Percentiles rank a stretch among this genome's conserved stretches.
Conservation (phyloP, 1,140 invertebrate genomes). For the Riptortus pedestris region DNA sequence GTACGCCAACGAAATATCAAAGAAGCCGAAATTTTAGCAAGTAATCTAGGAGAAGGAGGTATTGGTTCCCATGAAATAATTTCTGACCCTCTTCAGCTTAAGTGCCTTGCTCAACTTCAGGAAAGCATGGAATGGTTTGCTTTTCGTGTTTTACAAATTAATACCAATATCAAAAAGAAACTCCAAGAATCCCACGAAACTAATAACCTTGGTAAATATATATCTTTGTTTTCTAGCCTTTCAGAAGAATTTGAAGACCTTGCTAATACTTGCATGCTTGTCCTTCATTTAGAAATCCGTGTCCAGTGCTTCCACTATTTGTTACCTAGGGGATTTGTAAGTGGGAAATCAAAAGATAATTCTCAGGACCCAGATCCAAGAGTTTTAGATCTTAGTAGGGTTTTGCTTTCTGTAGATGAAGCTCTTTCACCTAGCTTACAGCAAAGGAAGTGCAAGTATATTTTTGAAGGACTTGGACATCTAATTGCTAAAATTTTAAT, state of each 20-base stretch:
- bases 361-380: slow-evolving; percentile 68
- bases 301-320: slow-evolving; percentile 93
- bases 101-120: slow-evolving; percentile 75
- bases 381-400: slow-evolving; percentile 68
- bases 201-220: not conserved
- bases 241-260: slow-evolving; percentile 77
- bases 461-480: slow-evolving; percentile 87
- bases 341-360: slow-evolving; percentile 33
- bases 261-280: slow-evolving; percentile 77
- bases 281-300: slow-evolving; percentile 84
- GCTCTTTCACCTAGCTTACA: slow-evolving; percentile 60
- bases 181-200: not conserved
- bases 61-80: slow-evolving; percentile 78
- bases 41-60: slow-evolving; percentile 72
- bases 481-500: slow-evolving; percentile 76
- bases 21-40: slow-evolving; percentile 85
- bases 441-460: slow-evolving; percentile 77
- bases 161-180: slow-evolving; percentile 8
- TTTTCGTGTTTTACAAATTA: slow-evolving; percentile 39
- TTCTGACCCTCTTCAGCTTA: slow-evolving; percentile 62
- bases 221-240: slow-evolving; percentile 38
- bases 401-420: slow-evolving; percentile 68
- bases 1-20: slow-evolving; percentile 68
- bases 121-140: slow-evolving; percentile 82
- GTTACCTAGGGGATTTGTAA: slow-evolving; percentile 48